Base-by-base conservation (phyloP, 2,113 vertebrate genomes). In the Corythornis madagascariensis region DNA sequence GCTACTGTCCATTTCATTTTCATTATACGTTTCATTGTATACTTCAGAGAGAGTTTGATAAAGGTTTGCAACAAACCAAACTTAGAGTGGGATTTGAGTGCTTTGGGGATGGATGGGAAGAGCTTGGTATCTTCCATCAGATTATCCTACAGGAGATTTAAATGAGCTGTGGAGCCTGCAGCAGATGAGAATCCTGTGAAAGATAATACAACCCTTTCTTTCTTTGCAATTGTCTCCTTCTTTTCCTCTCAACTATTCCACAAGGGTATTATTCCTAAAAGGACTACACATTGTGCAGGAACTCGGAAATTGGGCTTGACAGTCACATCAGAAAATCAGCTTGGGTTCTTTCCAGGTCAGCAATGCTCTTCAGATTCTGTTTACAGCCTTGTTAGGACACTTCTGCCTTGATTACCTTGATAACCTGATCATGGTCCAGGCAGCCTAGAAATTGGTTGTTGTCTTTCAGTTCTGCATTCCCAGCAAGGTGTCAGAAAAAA, bases 1-100 rank as follows among this genome's bases (percentile, higher is more conserved):
- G 64, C 70, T 91, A 80, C 86, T 83, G 72, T 69, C 83, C 72
- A 81, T 88, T 81, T 73, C 38, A 57, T 60, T 92, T 75, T 75
- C 61, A 74, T 75, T 52, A 26, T 40, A 52, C 5, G 1, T 92
- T 91, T 87, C 81, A 89, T 85, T 86, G 18, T 43, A 59, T 17
- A 70, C 25, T 71, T 75, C 75, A 74, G 71, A 90, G 38, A 52
- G 33, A 60, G n/a, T 70, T 84, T 93, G 38, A 33, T 74, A 52
- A 79, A 80, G 50, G 45, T 81, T 66, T 85, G 29, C 24, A 70
- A 80, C 16, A 38, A 48, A 40, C 7, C 0, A 4, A 35, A 82
- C 88, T 89, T 83, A 70, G 25, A 45, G 60, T 18, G 31, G 24
- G 33, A 42, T 82, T 72, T 73, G 69, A 60, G n/a, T 55, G 13